These are phyloP conservation scores for Amia ocellicauda DNA, from an alignment of 2,113 vertebrate genomes.

Conservation along the genomic window DNA sequence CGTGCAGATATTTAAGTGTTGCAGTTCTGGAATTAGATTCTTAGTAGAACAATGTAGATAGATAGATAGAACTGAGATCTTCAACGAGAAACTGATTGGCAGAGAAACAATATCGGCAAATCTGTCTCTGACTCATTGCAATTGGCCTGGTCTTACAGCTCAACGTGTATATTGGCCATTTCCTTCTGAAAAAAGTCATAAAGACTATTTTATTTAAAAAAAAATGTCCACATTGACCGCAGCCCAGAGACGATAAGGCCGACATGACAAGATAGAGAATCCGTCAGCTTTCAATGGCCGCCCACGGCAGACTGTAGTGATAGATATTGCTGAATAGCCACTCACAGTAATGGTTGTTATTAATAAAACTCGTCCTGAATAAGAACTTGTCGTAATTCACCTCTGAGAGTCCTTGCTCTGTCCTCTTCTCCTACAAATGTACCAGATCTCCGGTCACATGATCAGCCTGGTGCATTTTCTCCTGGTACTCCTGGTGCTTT, in stretches of 20 bases:
- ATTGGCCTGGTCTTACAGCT: too few species aligned
- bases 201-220: too few species aligned
- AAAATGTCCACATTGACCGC: too few species aligned
- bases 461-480: too few species aligned
- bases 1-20: too few species aligned
- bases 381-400: constrained; percentile 10
- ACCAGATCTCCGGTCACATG: too few species aligned
- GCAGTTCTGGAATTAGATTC: constrained; percentile 48
- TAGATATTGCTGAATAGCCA: background rate
- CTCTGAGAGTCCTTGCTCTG: background rate
- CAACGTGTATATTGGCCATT: too few species aligned
- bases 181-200: too few species aligned
- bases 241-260: too few species aligned
- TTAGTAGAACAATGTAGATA: constrained; percentile 53
- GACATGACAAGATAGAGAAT: background rate
- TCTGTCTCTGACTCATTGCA: too few species aligned
- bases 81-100: constrained; percentile 42
- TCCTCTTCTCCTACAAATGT: background rate
- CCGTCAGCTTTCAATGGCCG: background rate
- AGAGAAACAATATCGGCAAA: constrained; percentile 46
- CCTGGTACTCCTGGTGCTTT: too few species aligned
- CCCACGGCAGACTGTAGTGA: constrained; percentile 4
- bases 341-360: constrained; percentile 12
- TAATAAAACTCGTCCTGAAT: constrained; percentile 10
- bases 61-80: constrained; percentile 48